Base-by-base conservation (phyloP, 2,888 invertebrate species). In the Odontocolon sp. region DNA sequence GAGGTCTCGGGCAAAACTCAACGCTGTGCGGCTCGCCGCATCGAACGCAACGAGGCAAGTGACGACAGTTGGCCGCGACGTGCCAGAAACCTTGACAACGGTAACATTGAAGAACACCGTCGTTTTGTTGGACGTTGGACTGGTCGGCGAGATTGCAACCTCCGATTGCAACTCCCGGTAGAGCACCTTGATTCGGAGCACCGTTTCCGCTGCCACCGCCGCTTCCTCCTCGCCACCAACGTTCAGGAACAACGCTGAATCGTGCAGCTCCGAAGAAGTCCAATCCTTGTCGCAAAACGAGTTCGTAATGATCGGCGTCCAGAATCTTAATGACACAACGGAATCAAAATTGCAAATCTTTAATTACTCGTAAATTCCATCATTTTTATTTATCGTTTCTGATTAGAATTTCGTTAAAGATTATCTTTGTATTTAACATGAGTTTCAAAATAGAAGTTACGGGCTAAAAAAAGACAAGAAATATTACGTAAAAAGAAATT, bases 71-170 rank as follows among this genome's bases (percentile, higher is more conserved):
- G 8, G 91, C 91, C 0, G 92, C 92, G 3, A 92, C 91, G 82
- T 92, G 92, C 92, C 92, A 92, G 82, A 92, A 92, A 2, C 92
- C 92, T 86, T 92, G 92, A 80, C 92, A 92, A 0, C 91, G 90
- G 82, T 91, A 92, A 77, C 92, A 92, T 77, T 92, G 92, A 6
- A 92, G 84, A 1, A 92, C 91, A 0, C 87, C 86, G 71, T 92
- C 92, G 57, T 89, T 88, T 3, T 87, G 82, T 64, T 86, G 88
- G 9, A 63, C 50, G 36, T 80, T 85, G 21, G 81, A 74, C 11
- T 67, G 69, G 33, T 77, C 77, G 18, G 64, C 57, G 4, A 69
- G 50, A 45, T 52, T 69, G 59, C 69, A 68, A 31, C 47, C 59
- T 66, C 72, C 77, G 50, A 56, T 68, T 11, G 56, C 47, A 26